Evolutionary conservation across 2,797 vertebrate species (phyloP).

Genomic region (Pristis pectinata): DNA sequence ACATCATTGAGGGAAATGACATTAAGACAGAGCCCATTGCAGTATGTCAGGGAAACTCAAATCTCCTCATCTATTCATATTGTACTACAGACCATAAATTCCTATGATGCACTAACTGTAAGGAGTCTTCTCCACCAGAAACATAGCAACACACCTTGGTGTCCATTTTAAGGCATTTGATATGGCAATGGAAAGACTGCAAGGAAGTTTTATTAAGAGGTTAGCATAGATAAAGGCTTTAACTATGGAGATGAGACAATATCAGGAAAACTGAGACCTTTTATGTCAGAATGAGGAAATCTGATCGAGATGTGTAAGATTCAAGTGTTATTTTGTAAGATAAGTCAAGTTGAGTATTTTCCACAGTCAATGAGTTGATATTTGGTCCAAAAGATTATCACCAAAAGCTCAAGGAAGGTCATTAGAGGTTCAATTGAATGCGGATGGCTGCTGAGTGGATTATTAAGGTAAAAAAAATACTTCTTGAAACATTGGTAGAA

Average conservation of each 20-base stretch:
- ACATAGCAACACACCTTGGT: too few species aligned
- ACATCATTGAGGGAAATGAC: too few species aligned
- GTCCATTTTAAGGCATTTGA: neutral
- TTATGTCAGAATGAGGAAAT: neutral
- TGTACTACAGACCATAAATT: too few species aligned
- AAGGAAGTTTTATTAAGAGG: neutral
- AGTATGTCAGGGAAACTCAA: too few species aligned
- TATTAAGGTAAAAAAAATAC: neutral
- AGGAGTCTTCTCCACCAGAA: too few species aligned
- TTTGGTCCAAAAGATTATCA: neutral
- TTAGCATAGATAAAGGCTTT: neutral
- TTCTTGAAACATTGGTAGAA: too few species aligned
- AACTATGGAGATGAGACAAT: neutral
- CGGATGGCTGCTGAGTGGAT: neutral
- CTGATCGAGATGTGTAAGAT: neutral
- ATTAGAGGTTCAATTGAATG: neutral
- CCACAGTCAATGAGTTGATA: neutral
- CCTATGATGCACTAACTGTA: too few species aligned
- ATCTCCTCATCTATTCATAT: too few species aligned
- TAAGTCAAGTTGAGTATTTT: neutral
- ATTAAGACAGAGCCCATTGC: too few species aligned
- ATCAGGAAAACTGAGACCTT: neutral
- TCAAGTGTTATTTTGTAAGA: neutral
- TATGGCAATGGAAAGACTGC: neutral
- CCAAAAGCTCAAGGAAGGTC: neutral